Evolutionary conservation across 1,140 invertebrate genomes (phyloP), one percentile per base, ranked within the genome.

Genomic region (Oryzaephilus surinamensis): DNA sequence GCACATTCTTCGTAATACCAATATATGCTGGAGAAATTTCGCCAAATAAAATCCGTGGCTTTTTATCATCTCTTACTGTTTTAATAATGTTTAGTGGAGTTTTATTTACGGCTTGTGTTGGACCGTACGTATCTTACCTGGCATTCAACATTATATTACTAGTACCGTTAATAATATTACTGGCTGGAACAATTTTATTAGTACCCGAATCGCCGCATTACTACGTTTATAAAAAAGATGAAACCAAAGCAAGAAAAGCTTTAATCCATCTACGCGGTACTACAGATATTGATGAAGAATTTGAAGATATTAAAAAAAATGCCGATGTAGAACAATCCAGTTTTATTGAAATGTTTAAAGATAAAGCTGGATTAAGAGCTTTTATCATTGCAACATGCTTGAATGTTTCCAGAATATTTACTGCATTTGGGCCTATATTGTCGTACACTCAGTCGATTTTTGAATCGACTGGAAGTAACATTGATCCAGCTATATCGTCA

Each of bases 1-100:
- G 81, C 48, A 66, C 79, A 0, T 87, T 84, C 58, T 81, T 85
- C 0, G 72, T 77, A n/a, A 69, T 79, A 2, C 86, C 87, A 0
- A 83, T 91, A 72, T 94, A 92, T 59, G 74, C 86, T 39, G 84
- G 85, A 14, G 88, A 92, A 67, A 88, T 90, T 26, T 78, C 86
- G 2, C 84, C 86, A 50, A 76, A 77, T 63, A 63, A 75, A 49
- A 54, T 81, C 1, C 68, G 90, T 48, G 88, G 88, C 8, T 71
- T 79, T 1, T 62, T 91, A 0, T 86, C 84, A 6, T 84, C 87
- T 0, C 77, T 86, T 39, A 74, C 89, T 43, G 84, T 91, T 53
- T 60, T 87, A 4, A 83, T 83, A 50, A 74, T 81, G 26, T 73
- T 74, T 6, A 41, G 82, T 10, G 91, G 91, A 5, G 77, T 91